These are phyloP conservation scores for Brienomyrus longianalis DNA, from an alignment of 2,113 vertebrate species.

Conservation along the genomic window DNA sequence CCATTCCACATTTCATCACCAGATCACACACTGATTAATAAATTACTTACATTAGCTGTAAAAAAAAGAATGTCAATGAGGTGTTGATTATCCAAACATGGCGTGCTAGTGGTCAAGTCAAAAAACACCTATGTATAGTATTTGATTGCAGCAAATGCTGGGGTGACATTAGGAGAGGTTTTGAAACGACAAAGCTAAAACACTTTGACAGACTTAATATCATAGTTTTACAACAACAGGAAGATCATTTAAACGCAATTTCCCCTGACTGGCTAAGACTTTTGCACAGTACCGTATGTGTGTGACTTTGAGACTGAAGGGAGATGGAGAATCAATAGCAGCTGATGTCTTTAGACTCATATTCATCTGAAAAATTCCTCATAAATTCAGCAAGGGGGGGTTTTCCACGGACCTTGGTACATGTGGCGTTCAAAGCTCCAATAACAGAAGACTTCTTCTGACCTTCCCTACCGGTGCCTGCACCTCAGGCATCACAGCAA, in stretches of 20 bases:
- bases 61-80: background rate
- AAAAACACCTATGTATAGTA: background rate
- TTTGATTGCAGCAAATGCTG: background rate
- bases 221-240: background rate
- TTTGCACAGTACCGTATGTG: background rate
- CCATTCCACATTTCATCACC: background rate
- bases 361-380: constrained; percentile 23
- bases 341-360: background rate
- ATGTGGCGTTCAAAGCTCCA: constrained; percentile 20
- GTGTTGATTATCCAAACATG: background rate
- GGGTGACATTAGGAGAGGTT: background rate
- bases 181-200: background rate
- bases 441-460: background rate
- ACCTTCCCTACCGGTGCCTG: background rate
- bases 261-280: background rate
- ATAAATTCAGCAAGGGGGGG: constrained; percentile 38
- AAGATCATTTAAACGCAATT: background rate
- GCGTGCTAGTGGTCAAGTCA: background rate
- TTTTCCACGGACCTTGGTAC: constrained; percentile 32
- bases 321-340: background rate
- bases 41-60: no score
- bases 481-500: background rate
- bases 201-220: background rate
- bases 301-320: constrained; percentile 21
- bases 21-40: no score